phyloP scores from a whole-genome alignment of 2,888 invertebrate species.

The Acronicta alni region DNA sequence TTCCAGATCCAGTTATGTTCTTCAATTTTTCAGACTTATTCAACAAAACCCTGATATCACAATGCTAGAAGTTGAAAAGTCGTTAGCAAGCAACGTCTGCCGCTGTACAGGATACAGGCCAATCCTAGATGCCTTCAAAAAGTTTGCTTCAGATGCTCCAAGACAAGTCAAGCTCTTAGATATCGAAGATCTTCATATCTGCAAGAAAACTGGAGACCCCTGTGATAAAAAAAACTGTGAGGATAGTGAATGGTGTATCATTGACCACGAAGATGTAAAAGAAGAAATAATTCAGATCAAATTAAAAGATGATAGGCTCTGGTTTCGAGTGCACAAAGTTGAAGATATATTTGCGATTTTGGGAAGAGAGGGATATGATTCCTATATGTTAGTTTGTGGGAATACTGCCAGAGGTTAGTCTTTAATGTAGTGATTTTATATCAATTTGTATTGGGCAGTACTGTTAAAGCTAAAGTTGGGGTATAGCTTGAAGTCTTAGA shows the following conservation, averaged over 20 bases:
- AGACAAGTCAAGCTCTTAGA: constrained; percentile 80
- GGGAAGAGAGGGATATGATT: constrained; percentile 68
- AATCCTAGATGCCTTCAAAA: constrained; percentile 94
- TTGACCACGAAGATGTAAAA: constrained; percentile 44
- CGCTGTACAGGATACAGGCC: constrained; percentile 94
- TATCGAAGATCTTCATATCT: constrained; percentile 77
- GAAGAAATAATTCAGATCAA: constrained; percentile 64
- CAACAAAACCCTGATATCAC: constrained; percentile 52
- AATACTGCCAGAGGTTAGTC: constrained; percentile 93
- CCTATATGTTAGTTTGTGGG: constrained; percentile 92
- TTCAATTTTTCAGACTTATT: constrained; percentile 18
- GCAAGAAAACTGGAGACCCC: constrained; percentile 59
- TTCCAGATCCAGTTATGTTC: background rate
- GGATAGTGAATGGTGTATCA: constrained; percentile 67
- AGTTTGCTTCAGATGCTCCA: constrained; percentile 90
- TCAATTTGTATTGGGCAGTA: too few species aligned
- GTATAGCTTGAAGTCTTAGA: too few species aligned
- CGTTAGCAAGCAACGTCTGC: constrained; percentile 93
- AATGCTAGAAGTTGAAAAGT: constrained; percentile 90
- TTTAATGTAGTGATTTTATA: too few species aligned
- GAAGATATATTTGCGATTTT: constrained; percentile 86
- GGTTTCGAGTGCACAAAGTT: constrained; percentile 86
- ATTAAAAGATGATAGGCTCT: constrained; percentile 71
- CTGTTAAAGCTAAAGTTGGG: too few species aligned
- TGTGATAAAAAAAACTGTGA: constrained; percentile 72